These are phyloP conservation scores for Ophonus ardosiacus DNA, from an alignment of 2,888 invertebrate species.

Conservation along the genomic window DNA sequence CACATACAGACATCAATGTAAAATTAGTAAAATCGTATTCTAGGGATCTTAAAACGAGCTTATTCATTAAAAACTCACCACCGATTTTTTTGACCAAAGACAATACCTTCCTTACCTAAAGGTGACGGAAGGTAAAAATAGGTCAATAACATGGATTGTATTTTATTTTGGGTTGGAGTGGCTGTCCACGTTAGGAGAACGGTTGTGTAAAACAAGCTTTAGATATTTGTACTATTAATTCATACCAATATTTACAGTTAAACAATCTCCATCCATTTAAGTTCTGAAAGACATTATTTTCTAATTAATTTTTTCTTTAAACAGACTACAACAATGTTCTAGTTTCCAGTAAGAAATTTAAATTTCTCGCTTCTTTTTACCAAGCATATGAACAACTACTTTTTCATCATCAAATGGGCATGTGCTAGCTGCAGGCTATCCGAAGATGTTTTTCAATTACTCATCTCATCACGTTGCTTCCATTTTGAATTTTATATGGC, in stretches of 20 bases:
- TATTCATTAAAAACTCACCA: no score
- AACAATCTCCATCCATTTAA: neutral
- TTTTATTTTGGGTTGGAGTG: no score
- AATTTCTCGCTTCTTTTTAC: neutral
- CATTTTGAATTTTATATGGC: neutral
- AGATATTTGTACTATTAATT: neutral
- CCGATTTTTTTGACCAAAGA: no score
- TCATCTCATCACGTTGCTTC: neutral
- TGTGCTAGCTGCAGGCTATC: slow-evolving; percentile 28
- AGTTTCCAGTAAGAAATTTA: neutral
- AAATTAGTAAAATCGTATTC: no score
- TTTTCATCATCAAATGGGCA: slow-evolving; percentile 34
- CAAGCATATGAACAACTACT: slow-evolving; percentile 22
- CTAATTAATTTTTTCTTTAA: slow-evolving; percentile 11
- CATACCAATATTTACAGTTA: neutral
- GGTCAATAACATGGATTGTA: no score
- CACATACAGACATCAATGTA: no score
- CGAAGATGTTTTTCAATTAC: slow-evolving; percentile 36
- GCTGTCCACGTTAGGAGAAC: no score
- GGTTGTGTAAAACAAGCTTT: no score
- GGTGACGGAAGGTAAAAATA: no score
- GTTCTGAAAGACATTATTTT: slow-evolving; percentile 10
- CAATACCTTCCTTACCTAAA: no score
- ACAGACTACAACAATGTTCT: neutral
- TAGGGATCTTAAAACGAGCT: no score